These are phyloP conservation scores for Ammospiza caudacuta DNA, from an alignment of 2,113 vertebrate genomes.

Conservation along the genomic window DNA sequence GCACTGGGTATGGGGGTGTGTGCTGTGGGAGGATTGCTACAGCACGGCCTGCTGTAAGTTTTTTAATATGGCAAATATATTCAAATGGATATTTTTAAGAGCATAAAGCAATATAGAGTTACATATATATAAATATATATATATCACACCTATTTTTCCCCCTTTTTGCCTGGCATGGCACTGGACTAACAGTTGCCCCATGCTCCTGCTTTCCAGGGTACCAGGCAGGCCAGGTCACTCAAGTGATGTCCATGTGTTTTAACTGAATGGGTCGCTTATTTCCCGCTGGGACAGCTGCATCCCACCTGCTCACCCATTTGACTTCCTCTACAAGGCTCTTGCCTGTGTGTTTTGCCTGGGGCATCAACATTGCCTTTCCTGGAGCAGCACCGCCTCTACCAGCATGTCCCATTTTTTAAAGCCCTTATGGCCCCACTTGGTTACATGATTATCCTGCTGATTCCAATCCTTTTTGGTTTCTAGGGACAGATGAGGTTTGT, in stretches of 20 bases:
- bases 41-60: not conserved
- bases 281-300: not conserved
- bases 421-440: fast-evolving
- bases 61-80: not conserved
- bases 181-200: not conserved
- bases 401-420: not conserved
- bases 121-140: not conserved
- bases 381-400: fast-evolving
- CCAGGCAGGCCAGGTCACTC: not conserved
- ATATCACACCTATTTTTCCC: not conserved
- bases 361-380: not conserved
- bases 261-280: not conserved
- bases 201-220: not conserved
- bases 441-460: not conserved
- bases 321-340: not conserved
- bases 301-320: not conserved
- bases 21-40: not conserved
- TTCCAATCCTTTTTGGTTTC: not conserved
- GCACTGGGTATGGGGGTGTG: fast-evolving
- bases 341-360: not conserved
- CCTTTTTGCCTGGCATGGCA: not conserved
- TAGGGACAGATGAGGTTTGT: not conserved
- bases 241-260: not conserved
- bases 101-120: not conserved
- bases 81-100: not conserved